Evolutionary conservation across 2,888 invertebrate species (phyloP).

Genomic region (Sminthurides aquaticus): DNA sequence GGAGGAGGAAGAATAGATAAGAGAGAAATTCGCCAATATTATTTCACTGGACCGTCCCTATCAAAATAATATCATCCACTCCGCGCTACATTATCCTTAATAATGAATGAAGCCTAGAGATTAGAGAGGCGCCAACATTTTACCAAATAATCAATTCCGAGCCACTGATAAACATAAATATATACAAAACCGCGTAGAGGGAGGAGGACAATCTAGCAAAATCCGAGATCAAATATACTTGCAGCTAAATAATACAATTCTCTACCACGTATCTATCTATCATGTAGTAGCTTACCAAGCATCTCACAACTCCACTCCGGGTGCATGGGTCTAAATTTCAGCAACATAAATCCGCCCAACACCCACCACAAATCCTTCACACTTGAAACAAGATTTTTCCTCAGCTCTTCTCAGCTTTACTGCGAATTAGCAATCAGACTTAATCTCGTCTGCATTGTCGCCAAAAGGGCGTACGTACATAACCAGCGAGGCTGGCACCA

Average conservation of each 20-base stretch:
- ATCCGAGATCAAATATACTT: too few relatives aligned
- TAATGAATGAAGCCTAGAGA: background rate
- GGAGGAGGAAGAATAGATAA: background rate
- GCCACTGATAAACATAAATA: background rate
- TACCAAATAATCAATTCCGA: conserved; percentile 5
- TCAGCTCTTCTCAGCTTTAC: too few relatives aligned
- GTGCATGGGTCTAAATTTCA: too few relatives aligned
- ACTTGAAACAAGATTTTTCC: background rate
- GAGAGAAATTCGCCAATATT: background rate
- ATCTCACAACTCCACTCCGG: too few relatives aligned
- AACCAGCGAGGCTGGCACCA: background rate
- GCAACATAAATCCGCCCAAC: too few relatives aligned
- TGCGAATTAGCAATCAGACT: background rate
- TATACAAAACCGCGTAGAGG: too few relatives aligned
- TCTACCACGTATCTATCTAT: too few relatives aligned
- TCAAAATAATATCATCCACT: too few relatives aligned
- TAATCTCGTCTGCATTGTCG: background rate
- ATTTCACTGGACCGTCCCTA: background rate
- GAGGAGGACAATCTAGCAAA: too few relatives aligned
- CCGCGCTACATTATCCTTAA: too few relatives aligned
- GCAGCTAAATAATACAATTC: too few relatives aligned
- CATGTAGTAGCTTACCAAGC: too few relatives aligned
- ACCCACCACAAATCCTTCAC: background rate
- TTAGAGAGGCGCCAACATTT: conserved; percentile 15
- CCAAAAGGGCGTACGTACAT: background rate